phyloP scores from a whole-genome alignment of 1,140 invertebrate genomes.

The Drosophila quadrilineata region DNA sequence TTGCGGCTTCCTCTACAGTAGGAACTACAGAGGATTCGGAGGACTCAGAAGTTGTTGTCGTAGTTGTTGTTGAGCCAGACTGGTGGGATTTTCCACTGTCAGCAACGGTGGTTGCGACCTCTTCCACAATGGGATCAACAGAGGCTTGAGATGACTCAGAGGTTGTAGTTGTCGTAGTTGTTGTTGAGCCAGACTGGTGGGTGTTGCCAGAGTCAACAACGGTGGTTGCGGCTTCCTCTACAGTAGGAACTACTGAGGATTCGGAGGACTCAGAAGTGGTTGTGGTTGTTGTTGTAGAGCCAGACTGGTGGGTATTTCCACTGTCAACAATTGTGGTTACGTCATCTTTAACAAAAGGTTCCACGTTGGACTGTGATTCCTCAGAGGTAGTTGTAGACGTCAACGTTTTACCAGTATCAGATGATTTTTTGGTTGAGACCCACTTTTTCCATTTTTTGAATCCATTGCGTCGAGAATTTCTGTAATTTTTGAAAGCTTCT shows the following conservation, averaged over 20 bases:
- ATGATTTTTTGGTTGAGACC: no score
- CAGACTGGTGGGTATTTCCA: not conserved
- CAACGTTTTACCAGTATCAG: no score
- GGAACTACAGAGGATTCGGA: not conserved
- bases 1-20: not conserved
- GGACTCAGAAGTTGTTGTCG: not conserved
- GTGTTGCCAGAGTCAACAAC: no score
- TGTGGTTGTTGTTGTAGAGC: not conserved
- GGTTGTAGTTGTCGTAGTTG: slow-evolving; percentile 5
- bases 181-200: slow-evolving; percentile 2
- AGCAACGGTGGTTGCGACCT: not conserved
- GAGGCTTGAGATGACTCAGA: not conserved
- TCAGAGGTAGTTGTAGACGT: no score
- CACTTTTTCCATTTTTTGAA: no score
- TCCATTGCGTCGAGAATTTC: no score
- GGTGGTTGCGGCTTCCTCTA: not conserved
- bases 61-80: not conserved
- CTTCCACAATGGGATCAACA: not conserved
- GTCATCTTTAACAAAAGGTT: no score
- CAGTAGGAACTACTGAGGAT: not conserved
- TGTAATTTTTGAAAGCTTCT: no score
- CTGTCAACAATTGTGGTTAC: no score
- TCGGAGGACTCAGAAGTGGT: not conserved
- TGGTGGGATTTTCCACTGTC: not conserved
- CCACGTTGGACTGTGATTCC: no score